Percentiles rank a stretch among this genome's conserved stretches.
phyloP scores from a whole-genome alignment of 2,888 invertebrate genomes.

The Yponomeuta cagnagella region DNA sequence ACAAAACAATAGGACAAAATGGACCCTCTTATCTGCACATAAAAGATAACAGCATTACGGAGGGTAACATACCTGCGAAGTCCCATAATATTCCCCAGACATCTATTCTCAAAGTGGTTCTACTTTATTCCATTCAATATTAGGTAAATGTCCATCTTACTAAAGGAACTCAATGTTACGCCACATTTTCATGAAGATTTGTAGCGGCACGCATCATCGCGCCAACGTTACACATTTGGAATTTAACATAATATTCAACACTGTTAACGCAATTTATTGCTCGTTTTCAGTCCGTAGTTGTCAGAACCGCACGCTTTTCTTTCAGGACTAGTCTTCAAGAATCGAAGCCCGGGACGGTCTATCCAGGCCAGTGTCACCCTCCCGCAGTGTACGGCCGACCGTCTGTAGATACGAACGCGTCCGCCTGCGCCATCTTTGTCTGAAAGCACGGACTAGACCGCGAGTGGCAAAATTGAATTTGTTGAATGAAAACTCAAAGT shows the following conservation, averaged over 20 bases:
- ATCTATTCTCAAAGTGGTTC: neutral
- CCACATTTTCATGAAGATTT: too few species aligned
- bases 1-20: neutral
- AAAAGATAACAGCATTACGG: neutral
- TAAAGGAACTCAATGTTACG: too few species aligned
- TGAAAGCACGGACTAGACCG: neutral
- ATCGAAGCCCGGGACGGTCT: neutral
- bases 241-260: too few species aligned
- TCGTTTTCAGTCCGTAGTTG: neutral
- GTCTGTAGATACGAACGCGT: neutral
- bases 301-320: neutral
- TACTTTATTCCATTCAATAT: too few species aligned
- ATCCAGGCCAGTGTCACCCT: neutral
- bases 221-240: too few species aligned
- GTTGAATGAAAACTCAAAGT: neutral
- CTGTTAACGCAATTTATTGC: too few species aligned
- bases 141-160: too few species aligned
- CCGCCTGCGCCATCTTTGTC: neutral
- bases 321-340: neutral
- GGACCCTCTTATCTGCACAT: conserved; percentile 1
- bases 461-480: neutral
- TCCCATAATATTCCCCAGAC: neutral
- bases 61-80: neutral
- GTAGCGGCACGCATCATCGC: too few species aligned
- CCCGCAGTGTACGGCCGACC: neutral